These are phyloP conservation scores for Bothrops jararaca DNA, from an alignment of 2,113 vertebrate species.

Conservation along the genomic window DNA sequence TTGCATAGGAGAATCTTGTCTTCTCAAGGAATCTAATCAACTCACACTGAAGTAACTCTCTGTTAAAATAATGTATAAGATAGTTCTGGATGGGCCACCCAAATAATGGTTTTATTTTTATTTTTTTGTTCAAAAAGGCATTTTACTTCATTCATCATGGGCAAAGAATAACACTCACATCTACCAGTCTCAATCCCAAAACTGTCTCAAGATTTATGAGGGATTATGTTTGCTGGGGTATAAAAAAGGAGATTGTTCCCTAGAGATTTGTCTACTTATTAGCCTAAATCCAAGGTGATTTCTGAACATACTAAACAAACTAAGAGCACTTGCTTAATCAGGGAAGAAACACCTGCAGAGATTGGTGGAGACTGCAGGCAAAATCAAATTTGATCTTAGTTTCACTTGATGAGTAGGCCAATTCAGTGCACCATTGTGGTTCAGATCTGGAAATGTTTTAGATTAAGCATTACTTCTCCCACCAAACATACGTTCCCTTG, in stretches of 20 bases:
- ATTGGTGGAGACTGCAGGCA: neutral
- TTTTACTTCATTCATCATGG: conserved; percentile 1
- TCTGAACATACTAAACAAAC: neutral
- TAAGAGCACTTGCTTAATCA: neutral
- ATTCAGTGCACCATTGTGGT: neutral
- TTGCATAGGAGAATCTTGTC: conserved; percentile 10
- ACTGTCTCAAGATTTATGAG: neutral
- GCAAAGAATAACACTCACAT: neutral
- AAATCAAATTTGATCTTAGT: neutral
- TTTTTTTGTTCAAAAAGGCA: neutral
- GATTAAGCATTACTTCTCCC: neutral
- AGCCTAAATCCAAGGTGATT: neutral
- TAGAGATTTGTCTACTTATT: too few relatives aligned
- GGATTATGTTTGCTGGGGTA: conserved; percentile 5
- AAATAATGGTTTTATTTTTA: neutral
- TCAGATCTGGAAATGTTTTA: neutral
- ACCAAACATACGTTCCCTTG: neutral
- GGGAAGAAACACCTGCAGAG: neutral
- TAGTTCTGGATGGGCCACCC: conserved; percentile 7
- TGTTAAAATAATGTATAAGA: neutral
- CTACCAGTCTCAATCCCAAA: neutral
- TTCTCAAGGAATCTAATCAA: conserved; percentile 12
- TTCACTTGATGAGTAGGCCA: neutral
- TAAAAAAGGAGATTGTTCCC: neutral
- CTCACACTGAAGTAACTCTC: conserved; percentile 25